Conservation (phyloP, 2,888 invertebrate species). For the Protonemura montana region DNA sequence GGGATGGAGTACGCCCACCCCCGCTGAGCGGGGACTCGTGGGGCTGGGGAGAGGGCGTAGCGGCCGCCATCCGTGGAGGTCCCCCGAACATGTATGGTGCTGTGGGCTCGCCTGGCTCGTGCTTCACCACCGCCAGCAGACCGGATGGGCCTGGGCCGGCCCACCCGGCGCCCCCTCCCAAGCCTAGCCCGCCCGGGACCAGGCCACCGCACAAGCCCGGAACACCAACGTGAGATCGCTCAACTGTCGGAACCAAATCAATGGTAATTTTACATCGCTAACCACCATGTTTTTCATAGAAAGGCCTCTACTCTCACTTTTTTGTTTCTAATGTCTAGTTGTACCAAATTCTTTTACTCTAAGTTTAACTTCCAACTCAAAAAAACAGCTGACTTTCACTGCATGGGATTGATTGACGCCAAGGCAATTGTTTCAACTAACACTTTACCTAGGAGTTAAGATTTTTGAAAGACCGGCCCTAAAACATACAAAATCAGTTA, state of each 20-base stretch:
- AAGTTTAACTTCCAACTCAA: no score
- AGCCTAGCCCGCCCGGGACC: conserved; percentile 3
- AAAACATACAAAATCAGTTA: no score
- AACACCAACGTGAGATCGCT: conserved; percentile 27
- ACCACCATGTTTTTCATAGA: no score
- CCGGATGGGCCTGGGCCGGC: conserved; percentile 30
- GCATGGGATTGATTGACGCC: no score
- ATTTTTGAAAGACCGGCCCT: no score
- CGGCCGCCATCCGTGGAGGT: neutral
- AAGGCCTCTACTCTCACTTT: no score
- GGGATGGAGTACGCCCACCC: conserved; percentile 47
- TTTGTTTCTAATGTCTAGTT: no score
- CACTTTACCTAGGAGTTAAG: no score
- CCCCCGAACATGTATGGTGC: conserved; percentile 53
- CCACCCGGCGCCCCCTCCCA: conserved; percentile 20
- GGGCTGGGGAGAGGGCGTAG: conserved; percentile 44
- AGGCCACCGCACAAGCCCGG: neutral
- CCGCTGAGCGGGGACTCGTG: conserved; percentile 45
- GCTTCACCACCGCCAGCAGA: conserved; percentile 41
- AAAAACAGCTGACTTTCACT: no score
- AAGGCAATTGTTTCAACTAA: no score
- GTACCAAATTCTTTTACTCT: no score
- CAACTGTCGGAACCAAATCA: neutral
- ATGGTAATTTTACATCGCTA: neutral
- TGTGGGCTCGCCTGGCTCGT: conserved; percentile 53